Conservation (phyloP, 2,888 invertebrate genomes). For the Parnassius orleans region DNA sequence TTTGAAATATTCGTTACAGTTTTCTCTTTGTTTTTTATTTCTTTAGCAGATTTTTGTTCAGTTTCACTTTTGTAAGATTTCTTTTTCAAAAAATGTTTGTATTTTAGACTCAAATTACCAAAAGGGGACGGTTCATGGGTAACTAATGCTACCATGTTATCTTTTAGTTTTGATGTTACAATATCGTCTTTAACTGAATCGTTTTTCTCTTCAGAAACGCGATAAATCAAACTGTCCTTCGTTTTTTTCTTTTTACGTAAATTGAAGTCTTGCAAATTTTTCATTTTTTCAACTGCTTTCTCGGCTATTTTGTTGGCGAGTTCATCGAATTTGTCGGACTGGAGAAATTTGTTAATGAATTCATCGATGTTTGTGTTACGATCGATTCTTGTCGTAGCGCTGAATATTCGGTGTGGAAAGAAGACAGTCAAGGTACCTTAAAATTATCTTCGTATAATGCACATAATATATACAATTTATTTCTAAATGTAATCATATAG, state of each 20-base stretch:
- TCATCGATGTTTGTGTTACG: constrained; percentile 37
- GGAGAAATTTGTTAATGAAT: constrained; percentile 41
- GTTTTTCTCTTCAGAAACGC: constrained; percentile 3
- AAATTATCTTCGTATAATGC: background rate
- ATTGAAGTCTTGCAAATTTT: constrained; percentile 26
- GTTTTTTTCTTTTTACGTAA: background rate
- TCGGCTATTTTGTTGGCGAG: constrained; percentile 46
- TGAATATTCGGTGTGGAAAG: background rate
- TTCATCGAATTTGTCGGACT: constrained; percentile 43
- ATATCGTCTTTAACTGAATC: background rate
- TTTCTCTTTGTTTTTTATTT: background rate
- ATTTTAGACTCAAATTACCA: constrained; percentile 16
- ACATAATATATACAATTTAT: too few relatives aligned
- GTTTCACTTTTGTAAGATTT: background rate
- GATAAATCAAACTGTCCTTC: background rate
- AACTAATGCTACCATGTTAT: constrained; percentile 1
- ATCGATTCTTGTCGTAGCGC: constrained; percentile 1
- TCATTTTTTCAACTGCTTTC: constrained; percentile 43
- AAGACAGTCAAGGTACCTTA: constrained; percentile 13
- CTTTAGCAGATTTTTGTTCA: background rate
- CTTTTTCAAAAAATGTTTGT: constrained; percentile 12
- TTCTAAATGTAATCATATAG: too few relatives aligned
- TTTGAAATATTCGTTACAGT: constrained; percentile 1
- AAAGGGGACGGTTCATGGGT: constrained; percentile 1
- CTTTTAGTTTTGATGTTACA: background rate